A percentile compares a stretch with the other conserved stretches of the same genome.
These are phyloP conservation scores for Nannoperca obscura DNA, from an alignment of 2,797 vertebrate genomes.

Conservation along the genomic window DNA sequence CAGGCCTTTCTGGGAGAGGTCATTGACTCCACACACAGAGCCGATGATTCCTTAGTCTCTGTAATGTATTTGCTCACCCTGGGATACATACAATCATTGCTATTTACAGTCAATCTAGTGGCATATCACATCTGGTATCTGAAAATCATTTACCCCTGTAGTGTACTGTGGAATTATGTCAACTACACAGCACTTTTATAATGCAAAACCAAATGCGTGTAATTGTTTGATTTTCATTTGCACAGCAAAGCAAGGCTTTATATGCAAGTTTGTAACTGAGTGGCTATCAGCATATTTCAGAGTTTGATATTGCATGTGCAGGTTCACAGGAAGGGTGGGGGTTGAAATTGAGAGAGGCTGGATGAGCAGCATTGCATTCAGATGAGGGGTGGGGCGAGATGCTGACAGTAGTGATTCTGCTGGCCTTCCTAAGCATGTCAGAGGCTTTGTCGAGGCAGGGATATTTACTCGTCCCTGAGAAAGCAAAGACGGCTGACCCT, in stretches of 20 bases:
- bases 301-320: constrained; percentile 61
- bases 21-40: constrained; percentile 40
- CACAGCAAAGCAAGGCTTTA: constrained; percentile 28
- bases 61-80: constrained; percentile 49
- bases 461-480: constrained; percentile 72
- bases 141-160: constrained; percentile 41
- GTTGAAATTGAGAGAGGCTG: constrained; percentile 40
- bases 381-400: constrained; percentile 48
- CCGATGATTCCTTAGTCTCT: constrained; percentile 31
- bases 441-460: constrained; percentile 78
- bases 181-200: constrained; percentile 12
- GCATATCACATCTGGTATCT: constrained; percentile 30
- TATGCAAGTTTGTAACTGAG: constrained; percentile 28
- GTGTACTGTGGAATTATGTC: constrained; percentile 40
- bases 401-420: constrained; percentile 77
- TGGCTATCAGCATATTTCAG: constrained; percentile 34
- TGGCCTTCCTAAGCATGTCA: constrained; percentile 76
- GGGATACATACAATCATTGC: constrained; percentile 26
- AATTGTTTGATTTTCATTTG: constrained; percentile 45
- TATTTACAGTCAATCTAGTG: constrained; percentile 43
- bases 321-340: constrained; percentile 36
- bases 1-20: constrained; percentile 48
- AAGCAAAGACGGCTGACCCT: constrained; percentile 77
- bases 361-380: constrained; percentile 62
- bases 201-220: constrained; percentile 23